These are phyloP conservation scores for Muscicapa striata DNA, from an alignment of 2,797 vertebrate genomes.

Conservation along the genomic window DNA sequence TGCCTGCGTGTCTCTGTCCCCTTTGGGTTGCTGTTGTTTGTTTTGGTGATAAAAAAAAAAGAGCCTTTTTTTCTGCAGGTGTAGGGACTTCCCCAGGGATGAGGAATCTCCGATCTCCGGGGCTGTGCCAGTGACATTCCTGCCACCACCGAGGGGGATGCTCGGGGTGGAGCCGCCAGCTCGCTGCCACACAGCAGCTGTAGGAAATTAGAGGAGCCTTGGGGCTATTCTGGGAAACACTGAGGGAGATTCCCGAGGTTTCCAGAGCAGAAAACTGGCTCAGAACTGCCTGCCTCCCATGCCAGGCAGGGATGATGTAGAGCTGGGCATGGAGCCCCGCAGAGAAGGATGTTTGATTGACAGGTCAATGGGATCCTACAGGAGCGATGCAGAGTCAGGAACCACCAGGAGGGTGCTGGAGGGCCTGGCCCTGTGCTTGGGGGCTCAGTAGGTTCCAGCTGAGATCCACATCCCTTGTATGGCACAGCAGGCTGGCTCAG, in stretches of 20 bases:
- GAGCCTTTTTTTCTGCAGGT: background rate
- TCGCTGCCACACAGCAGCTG: background rate
- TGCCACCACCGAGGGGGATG: background rate
- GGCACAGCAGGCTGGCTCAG: background rate
- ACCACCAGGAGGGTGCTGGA: rapidly evolving
- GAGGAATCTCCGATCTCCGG: background rate
- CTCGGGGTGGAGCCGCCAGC: background rate
- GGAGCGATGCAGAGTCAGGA: rapidly evolving
- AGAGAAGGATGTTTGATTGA: background rate
- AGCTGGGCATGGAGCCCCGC: background rate
- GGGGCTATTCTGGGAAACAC: slow-evolving; percentile 50
- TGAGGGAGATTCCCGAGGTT: slow-evolving; percentile 51
- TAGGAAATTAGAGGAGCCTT: slow-evolving; percentile 34
- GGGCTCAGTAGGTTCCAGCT: background rate
- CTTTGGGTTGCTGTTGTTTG: background rate
- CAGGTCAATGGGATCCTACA: background rate
- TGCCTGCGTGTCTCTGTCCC: background rate
- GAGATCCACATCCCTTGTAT: background rate
- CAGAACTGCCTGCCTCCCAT: background rate
- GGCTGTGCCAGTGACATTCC: background rate
- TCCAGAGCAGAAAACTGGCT: slow-evolving; percentile 40
- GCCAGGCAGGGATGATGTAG: background rate
- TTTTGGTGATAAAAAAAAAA: background rate
- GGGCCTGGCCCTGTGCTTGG: background rate
- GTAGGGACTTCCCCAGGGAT: background rate